These are phyloP conservation scores for Oxyteleia sp. DNA, from an alignment of 2,888 invertebrate genomes.

Conservation along the genomic window DNA sequence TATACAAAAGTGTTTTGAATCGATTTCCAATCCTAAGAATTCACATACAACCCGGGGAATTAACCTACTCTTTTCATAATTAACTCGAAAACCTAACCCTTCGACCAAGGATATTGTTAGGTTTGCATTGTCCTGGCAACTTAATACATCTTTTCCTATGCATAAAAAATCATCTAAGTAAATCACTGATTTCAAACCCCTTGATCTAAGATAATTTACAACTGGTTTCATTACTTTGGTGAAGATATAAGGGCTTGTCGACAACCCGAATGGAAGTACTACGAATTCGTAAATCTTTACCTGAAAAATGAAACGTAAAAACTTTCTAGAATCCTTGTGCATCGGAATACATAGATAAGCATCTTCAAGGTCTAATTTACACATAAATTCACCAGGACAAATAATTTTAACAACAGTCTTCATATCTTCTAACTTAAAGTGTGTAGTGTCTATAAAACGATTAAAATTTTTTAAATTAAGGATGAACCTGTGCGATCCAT, in stretches of 20 bases:
- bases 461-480: constrained; percentile 17
- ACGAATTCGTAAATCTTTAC: constrained; percentile 74
- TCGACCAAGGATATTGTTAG: constrained; percentile 9
- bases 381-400: constrained; percentile 64
- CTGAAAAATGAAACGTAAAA: constrained; percentile 74
- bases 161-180: constrained; percentile 58
- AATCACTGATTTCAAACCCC: constrained; percentile 39
- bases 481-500: constrained; percentile 62
- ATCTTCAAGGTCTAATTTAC: constrained; percentile 67
- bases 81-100: constrained; percentile 50
- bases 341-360: constrained; percentile 74
- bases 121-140: constrained; percentile 16
- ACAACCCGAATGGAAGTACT: constrained; percentile 77
- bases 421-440: constrained; percentile 73
- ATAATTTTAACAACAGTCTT: constrained; percentile 63
- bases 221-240: constrained; percentile 75
- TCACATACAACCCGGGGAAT: constrained; percentile 6
- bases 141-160: constrained; percentile 21
- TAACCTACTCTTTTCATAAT: neutral
- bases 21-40: constrained; percentile 23
- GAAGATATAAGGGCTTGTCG: constrained; percentile 77
- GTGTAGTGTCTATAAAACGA: constrained; percentile 40
- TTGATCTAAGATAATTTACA: constrained; percentile 13
- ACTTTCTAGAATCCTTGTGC: constrained; percentile 72
- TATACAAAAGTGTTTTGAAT: neutral